phyloP scores from a whole-genome alignment of 2,113 vertebrate species.

The Pandion haliaetus region DNA sequence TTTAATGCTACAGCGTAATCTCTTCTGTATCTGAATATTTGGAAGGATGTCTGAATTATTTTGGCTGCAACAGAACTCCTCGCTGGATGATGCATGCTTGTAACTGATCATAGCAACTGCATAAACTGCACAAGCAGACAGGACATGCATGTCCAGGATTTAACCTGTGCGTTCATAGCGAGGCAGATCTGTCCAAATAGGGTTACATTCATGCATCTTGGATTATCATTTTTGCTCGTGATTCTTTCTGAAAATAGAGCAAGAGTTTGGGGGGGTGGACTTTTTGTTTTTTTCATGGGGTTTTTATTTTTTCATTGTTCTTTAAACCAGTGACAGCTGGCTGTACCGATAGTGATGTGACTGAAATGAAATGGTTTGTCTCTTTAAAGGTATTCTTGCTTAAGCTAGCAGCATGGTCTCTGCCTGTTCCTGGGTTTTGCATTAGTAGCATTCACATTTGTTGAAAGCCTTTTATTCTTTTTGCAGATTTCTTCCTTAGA shows the following conservation, averaged over 20 bases:
- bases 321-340: not conserved
- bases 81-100: not conserved
- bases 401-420: not conserved
- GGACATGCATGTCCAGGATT: not conserved
- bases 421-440: not conserved
- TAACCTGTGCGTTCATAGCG: not conserved
- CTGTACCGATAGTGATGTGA: not conserved
- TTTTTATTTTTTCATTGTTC: not conserved
- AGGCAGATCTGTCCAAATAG: not conserved
- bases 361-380: not conserved
- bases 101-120: slow-evolving; percentile 31
- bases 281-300: not conserved
- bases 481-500: not conserved
- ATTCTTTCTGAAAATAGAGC: not conserved
- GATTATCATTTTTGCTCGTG: not conserved
- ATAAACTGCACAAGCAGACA: not conserved
- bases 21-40: not conserved
- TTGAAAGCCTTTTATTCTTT: not conserved
- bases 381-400: not conserved
- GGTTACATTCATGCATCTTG: not conserved
- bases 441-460: not conserved
- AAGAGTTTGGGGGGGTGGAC: not conserved
- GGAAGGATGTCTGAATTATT: slow-evolving; percentile 19
- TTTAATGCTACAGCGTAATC: not conserved
- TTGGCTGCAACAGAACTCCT: slow-evolving; percentile 14